A percentile compares a stretch with the other conserved stretches of the same genome.
Evolutionary conservation across 2,113 vertebrate species (phyloP).

Genomic region (Dipodomys merriami): DNA sequence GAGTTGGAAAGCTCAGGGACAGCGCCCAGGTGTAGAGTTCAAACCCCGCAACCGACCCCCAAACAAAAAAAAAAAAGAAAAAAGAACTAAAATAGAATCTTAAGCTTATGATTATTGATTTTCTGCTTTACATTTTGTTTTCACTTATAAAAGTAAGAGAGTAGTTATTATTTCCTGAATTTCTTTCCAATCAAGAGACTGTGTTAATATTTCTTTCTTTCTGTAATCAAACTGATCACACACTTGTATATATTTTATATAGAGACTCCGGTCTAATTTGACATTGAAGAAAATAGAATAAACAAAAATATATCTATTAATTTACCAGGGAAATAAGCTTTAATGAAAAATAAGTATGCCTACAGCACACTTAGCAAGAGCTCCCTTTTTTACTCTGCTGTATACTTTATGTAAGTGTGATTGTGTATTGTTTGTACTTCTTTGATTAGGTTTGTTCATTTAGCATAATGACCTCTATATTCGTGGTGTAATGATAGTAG

Average conservation of each 20-base stretch:
- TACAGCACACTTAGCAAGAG: not conserved
- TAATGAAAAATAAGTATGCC: not conserved
- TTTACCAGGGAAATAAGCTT: not conserved
- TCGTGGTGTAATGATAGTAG: not conserved
- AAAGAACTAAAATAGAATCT: too few relatives aligned
- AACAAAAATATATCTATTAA: not conserved
- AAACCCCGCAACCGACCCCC: too few relatives aligned
- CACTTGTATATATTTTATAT: slow-evolving; percentile 1
- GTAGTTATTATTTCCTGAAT: not conserved
- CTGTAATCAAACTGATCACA: not conserved
- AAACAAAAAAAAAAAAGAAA: too few relatives aligned
- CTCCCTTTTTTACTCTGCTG: not conserved
- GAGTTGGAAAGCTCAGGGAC: too few relatives aligned
- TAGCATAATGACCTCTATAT: not conserved
- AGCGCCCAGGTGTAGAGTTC: too few relatives aligned
- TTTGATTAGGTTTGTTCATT: not conserved
- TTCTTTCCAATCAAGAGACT: not conserved
- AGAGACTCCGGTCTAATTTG: not conserved
- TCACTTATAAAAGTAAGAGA: not conserved
- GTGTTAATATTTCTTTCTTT: not conserved
- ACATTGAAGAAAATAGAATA: not conserved
- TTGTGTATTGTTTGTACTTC: not conserved
- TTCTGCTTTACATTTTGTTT: not conserved
- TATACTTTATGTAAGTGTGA: not conserved
- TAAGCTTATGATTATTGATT: too few relatives aligned